These are phyloP conservation scores for Ascidia mentula DNA, from an alignment of 23 tunicate species.

Conservation along the genomic window DNA sequence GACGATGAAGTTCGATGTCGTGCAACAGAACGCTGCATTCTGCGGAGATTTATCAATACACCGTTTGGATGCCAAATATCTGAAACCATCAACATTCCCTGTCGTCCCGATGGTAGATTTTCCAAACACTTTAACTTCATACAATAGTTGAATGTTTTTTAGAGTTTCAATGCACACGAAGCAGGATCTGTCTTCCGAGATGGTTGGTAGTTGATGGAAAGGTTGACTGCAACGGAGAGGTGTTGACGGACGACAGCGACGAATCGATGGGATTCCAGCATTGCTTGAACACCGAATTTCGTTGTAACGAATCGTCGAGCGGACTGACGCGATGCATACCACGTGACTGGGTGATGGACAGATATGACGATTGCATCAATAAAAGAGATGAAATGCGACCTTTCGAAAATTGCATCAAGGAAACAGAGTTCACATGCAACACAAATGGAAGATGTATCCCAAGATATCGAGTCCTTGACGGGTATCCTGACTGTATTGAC, in stretches of 20 bases:
- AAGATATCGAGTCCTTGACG: slow-evolving; percentile 7
- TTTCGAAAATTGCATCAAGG: background rate
- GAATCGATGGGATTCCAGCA: background rate
- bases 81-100: background rate
- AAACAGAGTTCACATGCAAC: slow-evolving; percentile 2
- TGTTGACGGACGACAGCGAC: slow-evolving; percentile 1
- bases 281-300: background rate
- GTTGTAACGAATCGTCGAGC: background rate
- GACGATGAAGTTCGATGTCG: slow-evolving; percentile 16
- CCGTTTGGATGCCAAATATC: background rate
- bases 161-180: background rate
- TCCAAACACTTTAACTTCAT: too few relatives aligned
- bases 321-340: background rate
- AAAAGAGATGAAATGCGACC: background rate
- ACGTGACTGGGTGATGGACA: slow-evolving; percentile 11
- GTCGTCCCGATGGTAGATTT: slow-evolving; percentile 4
- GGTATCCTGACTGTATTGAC: background rate
- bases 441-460: background rate
- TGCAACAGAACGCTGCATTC: background rate
- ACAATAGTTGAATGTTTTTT: background rate
- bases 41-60: slow-evolving; percentile 3
- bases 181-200: slow-evolving; percentile 2
- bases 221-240: background rate
- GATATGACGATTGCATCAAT: background rate
- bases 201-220: background rate